phyloP scores from a whole-genome alignment of 37 sponge, comb jelly and placozoan species.

The Bolinopsis microptera region DNA sequence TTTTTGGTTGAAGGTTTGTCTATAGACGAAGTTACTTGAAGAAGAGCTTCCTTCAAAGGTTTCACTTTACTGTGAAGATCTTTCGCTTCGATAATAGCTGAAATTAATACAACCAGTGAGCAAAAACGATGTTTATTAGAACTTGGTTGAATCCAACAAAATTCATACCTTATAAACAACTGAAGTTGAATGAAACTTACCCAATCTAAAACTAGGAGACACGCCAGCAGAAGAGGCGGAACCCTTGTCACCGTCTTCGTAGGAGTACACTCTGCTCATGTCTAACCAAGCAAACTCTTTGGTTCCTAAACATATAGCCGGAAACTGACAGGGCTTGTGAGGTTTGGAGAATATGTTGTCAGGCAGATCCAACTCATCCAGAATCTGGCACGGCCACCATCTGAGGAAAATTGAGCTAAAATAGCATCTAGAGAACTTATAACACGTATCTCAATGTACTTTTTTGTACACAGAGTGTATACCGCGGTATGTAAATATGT shows the following conservation, averaged over 20 bases:
- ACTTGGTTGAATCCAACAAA: too few species aligned
- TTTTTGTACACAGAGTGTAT: background rate
- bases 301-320: conserved; percentile 18
- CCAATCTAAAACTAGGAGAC: conserved; percentile 19
- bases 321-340: conserved; percentile 60
- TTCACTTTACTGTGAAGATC: conserved; percentile 28
- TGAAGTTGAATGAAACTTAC: too few species aligned
- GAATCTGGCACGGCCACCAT: conserved; percentile 59
- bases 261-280: conserved; percentile 28
- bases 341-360: conserved; percentile 61
- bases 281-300: conserved; percentile 46
- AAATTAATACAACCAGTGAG: background rate
- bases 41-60: background rate
- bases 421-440: too few species aligned
- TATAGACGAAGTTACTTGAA: background rate
- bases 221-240: background rate
- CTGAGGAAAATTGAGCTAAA: too few species aligned
- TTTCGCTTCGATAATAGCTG: conserved; percentile 40
- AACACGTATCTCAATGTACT: too few species aligned
- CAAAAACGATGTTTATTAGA: too few species aligned
- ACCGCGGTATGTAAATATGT: background rate
- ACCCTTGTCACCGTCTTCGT: conserved; percentile 57
- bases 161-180: too few species aligned
- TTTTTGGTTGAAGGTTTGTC: conserved; percentile 42
- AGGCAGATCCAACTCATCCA: conserved; percentile 53